These are phyloP conservation scores for Oenanthe melanoleuca DNA, from an alignment of 2,113 vertebrate genomes.

Conservation along the genomic window DNA sequence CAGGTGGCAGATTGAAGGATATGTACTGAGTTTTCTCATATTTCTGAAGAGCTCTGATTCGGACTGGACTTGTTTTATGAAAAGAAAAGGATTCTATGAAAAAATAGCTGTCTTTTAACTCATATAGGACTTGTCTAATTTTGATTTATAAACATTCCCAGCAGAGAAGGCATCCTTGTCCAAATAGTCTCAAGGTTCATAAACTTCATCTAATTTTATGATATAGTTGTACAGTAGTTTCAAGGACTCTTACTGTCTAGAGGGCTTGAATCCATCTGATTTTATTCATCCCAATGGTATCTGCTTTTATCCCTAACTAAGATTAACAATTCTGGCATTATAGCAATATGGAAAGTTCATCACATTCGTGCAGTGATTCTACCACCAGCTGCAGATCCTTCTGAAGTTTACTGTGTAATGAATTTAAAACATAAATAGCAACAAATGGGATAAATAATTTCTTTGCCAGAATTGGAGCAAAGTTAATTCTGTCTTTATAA, in stretches of 20 bases:
- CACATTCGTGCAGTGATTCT: constrained; percentile 2
- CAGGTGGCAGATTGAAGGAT: constrained; percentile 14
- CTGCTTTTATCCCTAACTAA: constrained; percentile 34
- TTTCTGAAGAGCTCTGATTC: constrained; percentile 30
- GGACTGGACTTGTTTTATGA: background rate
- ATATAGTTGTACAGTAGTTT: constrained; percentile 37
- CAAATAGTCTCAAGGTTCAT: constrained; percentile 25
- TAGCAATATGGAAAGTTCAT: constrained; percentile 26
- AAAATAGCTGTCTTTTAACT: background rate
- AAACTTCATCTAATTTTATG: constrained; percentile 50
- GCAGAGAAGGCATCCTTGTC: constrained; percentile 20
- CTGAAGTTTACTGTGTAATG: constrained; percentile 26
- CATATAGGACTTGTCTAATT: constrained; percentile 14
- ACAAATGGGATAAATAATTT: constrained; percentile 40
- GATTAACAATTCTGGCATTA: constrained; percentile 21
- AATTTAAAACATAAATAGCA: constrained; percentile 39
- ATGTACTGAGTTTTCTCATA: background rate
- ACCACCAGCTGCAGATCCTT: constrained; percentile 8
- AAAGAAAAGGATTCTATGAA: background rate
- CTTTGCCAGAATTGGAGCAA: background rate
- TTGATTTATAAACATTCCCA: constrained; percentile 52
- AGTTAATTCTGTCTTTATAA: constrained; percentile 24
- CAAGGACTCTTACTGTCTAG: constrained; percentile 24
- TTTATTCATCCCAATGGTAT: constrained; percentile 59
- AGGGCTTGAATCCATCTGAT: constrained; percentile 28